Evolutionary conservation across 1,140 invertebrate genomes (phyloP).

Genomic region (Anastrepha ludens): DNA sequence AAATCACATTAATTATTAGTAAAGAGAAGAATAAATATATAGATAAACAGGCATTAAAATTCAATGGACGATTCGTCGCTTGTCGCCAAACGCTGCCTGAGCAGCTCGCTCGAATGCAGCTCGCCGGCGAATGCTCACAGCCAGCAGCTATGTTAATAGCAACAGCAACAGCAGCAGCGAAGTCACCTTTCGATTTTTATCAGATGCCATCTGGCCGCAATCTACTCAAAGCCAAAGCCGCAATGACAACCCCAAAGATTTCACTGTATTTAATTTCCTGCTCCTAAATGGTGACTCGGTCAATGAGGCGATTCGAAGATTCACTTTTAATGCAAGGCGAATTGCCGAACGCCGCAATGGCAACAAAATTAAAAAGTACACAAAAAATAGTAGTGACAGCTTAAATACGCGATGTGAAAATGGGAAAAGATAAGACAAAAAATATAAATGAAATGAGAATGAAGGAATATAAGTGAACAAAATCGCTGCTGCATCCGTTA

Average conservation of each 20-base stretch:
- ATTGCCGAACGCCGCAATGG: neutral
- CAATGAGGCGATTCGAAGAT: slow-evolving; percentile 45
- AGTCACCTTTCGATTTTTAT: slow-evolving; percentile 47
- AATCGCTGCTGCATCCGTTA: slow-evolving; percentile 30
- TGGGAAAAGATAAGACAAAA: neutral
- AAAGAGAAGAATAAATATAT: slow-evolving; percentile 5
- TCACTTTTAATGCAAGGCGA: slow-evolving; percentile 42
- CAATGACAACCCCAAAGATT: slow-evolving; percentile 40
- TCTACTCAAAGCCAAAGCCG: neutral
- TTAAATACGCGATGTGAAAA: neutral
- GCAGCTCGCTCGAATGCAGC: neutral
- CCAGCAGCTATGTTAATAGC: neutral
- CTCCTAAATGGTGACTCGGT: slow-evolving; percentile 42
- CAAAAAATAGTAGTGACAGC: neutral
- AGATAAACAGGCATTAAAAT: neutral
- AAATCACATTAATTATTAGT: slow-evolving; percentile 37
- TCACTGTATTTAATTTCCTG: slow-evolving; percentile 44
- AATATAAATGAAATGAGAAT: neutral
- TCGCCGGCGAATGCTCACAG: neutral
- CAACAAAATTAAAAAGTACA: neutral
- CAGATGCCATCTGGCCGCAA: slow-evolving; percentile 45
- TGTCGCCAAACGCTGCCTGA: neutral
- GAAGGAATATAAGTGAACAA: neutral
- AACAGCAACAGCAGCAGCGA: neutral
- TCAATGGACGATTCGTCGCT: neutral